Percentiles rank a stretch among this genome's conserved stretches.
These are phyloP conservation scores for Pristionchus pacificus DNA, from an alignment of 1,140 invertebrate genomes.

Conservation along the genomic window DNA sequence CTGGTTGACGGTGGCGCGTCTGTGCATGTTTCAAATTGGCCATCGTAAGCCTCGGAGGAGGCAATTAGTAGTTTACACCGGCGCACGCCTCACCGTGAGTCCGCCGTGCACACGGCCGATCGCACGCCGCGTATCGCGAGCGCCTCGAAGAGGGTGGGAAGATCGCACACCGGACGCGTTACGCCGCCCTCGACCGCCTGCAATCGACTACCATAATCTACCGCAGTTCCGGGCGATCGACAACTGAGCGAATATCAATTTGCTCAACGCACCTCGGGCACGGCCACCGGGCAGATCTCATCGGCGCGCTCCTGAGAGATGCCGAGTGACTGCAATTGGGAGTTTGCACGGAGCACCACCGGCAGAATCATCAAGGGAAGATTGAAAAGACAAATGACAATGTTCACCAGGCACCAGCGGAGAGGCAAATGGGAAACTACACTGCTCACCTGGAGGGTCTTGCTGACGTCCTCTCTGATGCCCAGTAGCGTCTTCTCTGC, in stretches of 20 bases:
- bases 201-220: too few relatives aligned
- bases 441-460: constrained; percentile 29
- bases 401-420: too few relatives aligned
- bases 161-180: constrained; percentile 24
- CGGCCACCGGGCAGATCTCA: constrained; percentile 5
- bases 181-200: constrained; percentile 7
- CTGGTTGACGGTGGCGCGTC: constrained; percentile 27
- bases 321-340: constrained; percentile 16
- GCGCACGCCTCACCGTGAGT: constrained; percentile 22
- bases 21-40: too few relatives aligned
- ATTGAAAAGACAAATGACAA: too few relatives aligned
- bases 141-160: constrained; percentile 14
- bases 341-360: neutral
- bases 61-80: neutral
- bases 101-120: constrained; percentile 27
- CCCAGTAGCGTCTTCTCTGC: constrained; percentile 31
- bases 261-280: constrained; percentile 24
- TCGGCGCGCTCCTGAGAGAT: constrained; percentile 13
- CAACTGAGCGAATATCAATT: too few relatives aligned
- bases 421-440: too few relatives aligned
- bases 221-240: too few relatives aligned
- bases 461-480: constrained; percentile 27
- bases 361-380: too few relatives aligned
- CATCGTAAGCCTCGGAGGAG: too few relatives aligned
- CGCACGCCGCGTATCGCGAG: constrained; percentile 21